Base-by-base conservation (phyloP, 2,888 invertebrate species). In the Lacanobia wlatinum region DNA sequence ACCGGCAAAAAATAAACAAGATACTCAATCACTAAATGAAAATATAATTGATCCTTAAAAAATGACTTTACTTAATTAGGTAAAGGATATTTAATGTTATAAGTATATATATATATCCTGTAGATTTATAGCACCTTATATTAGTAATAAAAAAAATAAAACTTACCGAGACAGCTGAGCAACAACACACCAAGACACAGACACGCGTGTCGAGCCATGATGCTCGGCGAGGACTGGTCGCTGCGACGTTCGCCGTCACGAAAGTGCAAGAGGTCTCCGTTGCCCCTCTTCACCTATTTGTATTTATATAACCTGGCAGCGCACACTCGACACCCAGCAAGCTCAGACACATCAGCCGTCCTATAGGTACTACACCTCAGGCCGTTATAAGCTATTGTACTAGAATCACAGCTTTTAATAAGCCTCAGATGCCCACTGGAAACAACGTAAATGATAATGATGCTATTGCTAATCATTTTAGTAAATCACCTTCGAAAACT, bases 281-380 rank as follows among this genome's bases (percentile, higher is more conserved):
- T 91, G 95, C 96, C 96, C 96, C 96, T 96, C 96, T 95, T 95
- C 94, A 94, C 92, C 94, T 95, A 95, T 95, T 95, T 95, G 95
- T 95, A 95, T 96, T 96, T 96, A 96, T 96, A 96, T 95, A 96
- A 96, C 92, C 92, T 89, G 92, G 87, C 92, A 90, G 90, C 89
- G 89, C 87, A 88, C 89, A 87, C 87, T 89, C 87, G 84, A 87
- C 90, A 89, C 90, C 86, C 90, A 88, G 83, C 90, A 88, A 87
- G 87, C 88, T 88, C 87, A 87, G 82, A 90, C 86, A 89, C 91
- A 88, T 89, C 90, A 89, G 88, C 89, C 91, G 94, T 93, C 92
- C 91, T 93, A 88, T 91, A 88, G 89, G 88, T 89, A 90, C 92
- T 90, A 85, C 90, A 88, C 87, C 92, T 89, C 84, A 84, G 69